Base-by-base conservation (phyloP, 2,797 vertebrate genomes). In the Sebastes ruberrimus region DNA sequence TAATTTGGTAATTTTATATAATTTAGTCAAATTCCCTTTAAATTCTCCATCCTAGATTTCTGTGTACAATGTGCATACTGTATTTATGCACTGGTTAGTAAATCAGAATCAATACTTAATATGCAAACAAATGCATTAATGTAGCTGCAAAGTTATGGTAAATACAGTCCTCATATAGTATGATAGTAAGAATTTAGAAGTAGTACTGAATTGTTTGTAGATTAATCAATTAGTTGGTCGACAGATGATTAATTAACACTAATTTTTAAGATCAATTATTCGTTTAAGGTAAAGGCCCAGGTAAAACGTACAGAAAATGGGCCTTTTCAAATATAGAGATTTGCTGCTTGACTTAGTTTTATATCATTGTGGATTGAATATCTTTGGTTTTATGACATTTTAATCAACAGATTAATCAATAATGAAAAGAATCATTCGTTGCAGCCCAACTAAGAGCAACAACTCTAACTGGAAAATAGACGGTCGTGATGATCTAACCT, bases 401-500 rank as follows among this genome's bases (percentile, higher is more conserved):
- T 16, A 14, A 38, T 27, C 46, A 71, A 22, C 22, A 7, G 10
- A 33, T 42, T 55, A 20, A 57, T 70, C 33, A 42, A 13, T n/a
- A 35, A 25, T 56, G 14, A 38, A 4, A 42, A 28, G 20, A 73
- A 25, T 22, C 0, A 22, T 67, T 7, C 18, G 25, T 69, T 73
- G 16, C 10, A 32, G 66, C 18, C 20, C 6, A 27, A 2, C 14
- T 35, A 72, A 23, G 2, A n/a, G 22, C 13, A 56, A 2, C 4
- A 6, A 11, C 28, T 57, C 49, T 14, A 28, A n/a, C 9, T 82
- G 79, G 28, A 77, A 70, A 81, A 56, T 71, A 11, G 42, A 62
- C 62, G 22, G 5, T 65, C 7, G 1, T 73, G 83, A 84, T 74
- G 60, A 65, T 71, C n/a, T 74, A 60, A 33, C 76, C 76, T 71